These are phyloP conservation scores for Anguilla anguilla DNA, from an alignment of 2,797 vertebrate genomes.

Conservation along the genomic window DNA sequence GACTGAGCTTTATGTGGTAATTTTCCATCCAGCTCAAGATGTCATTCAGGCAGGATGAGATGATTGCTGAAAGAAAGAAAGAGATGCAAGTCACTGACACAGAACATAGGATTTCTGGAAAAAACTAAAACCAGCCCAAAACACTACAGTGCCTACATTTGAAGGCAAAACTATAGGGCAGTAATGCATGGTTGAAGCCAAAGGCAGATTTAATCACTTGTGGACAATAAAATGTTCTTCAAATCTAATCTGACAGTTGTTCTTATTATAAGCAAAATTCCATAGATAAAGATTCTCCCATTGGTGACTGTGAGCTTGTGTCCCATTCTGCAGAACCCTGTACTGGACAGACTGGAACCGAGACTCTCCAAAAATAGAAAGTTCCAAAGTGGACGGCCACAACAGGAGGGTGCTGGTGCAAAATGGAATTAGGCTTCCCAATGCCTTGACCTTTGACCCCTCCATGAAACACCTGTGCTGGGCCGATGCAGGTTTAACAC, in stretches of 20 bases:
- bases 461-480: slow-evolving; percentile 86
- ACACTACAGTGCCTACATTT: not conserved
- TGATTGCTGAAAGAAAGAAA: no score
- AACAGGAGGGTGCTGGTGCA: slow-evolving; percentile 83
- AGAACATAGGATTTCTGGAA: no score
- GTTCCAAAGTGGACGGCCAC: slow-evolving; percentile 80
- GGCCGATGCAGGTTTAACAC: slow-evolving; percentile 89
- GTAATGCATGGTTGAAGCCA: no score
- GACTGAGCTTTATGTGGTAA: no score
- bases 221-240: no score
- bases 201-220: no score
- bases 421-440: slow-evolving; percentile 90
- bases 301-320: not conserved
- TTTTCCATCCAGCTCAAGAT: no score
- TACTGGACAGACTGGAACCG: slow-evolving; percentile 99
- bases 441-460: slow-evolving; percentile 86
- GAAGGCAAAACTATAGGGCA: not conserved
- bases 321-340: slow-evolving; percentile 74
- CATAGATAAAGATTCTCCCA: not conserved
- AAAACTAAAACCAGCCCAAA: not conserved
- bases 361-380: slow-evolving; percentile 95
- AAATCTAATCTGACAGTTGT: no score
- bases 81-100: no score
- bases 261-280: not conserved
- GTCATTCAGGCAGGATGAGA: no score